Evolutionary conservation across 2,888 invertebrate genomes (phyloP).

Genomic region (Sericinus montela): DNA sequence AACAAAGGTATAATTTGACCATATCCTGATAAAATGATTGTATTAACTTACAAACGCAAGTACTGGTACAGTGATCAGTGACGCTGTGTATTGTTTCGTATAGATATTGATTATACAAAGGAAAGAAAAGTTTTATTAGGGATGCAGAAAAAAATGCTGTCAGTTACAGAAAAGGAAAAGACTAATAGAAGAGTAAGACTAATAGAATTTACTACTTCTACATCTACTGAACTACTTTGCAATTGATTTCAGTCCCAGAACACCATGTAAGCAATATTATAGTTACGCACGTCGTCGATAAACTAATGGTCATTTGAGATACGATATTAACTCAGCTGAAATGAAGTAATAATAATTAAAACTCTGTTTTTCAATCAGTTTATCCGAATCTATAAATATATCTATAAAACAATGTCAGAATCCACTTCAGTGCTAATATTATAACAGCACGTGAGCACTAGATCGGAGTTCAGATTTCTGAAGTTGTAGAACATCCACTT

Average conservation of each 20-base stretch:
- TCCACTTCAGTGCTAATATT: too few relatives aligned
- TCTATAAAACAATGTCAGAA: too few relatives aligned
- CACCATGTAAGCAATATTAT: neutral
- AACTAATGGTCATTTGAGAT: neutral
- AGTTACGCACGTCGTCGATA: conserved; percentile 3
- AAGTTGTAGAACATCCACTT: too few relatives aligned
- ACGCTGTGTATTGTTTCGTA: neutral
- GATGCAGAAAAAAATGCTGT: conserved; percentile 5
- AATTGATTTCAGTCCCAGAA: conserved; percentile 2
- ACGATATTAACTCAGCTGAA: too few relatives aligned
- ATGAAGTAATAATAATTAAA: too few relatives aligned
- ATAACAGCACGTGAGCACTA: too few relatives aligned
- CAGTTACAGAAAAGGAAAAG: neutral
- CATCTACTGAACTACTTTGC: conserved; percentile 5
- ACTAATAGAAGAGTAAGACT: too few relatives aligned
- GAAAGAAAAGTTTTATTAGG: neutral
- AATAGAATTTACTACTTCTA: neutral
- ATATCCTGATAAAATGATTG: neutral
- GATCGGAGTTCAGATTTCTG: too few relatives aligned
- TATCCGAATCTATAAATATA: too few relatives aligned
- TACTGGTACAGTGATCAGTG: neutral
- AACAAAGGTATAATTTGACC: conserved; percentile 11
- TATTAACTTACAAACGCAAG: neutral
- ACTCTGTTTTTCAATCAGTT: too few relatives aligned
- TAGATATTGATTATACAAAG: neutral